These are phyloP conservation scores for Pollenia amentaria DNA, from an alignment of 2,888 invertebrate genomes.

Conservation along the genomic window DNA sequence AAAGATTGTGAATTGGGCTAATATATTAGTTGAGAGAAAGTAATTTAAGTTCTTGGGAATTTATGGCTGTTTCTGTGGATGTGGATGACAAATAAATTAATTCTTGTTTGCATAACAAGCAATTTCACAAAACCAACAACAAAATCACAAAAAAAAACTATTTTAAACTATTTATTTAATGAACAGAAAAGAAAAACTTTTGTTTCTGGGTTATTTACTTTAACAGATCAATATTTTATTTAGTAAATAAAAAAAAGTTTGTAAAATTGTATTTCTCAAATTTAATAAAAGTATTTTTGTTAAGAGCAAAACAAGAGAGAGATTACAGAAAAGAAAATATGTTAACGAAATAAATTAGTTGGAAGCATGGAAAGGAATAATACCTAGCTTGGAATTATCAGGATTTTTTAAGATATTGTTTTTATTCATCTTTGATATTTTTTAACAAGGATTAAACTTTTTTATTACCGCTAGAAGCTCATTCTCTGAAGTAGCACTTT, in stretches of 20 bases:
- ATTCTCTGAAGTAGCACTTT: too few relatives aligned
- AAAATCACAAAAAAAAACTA: not conserved
- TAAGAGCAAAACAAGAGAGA: too few relatives aligned
- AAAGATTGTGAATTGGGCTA: too few relatives aligned
- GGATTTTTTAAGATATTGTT: too few relatives aligned
- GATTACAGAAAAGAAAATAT: too few relatives aligned
- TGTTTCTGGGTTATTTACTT: slow-evolving; percentile 1
- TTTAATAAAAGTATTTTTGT: not conserved
- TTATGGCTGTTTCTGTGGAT: slow-evolving; percentile 3
- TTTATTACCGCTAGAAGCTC: too few relatives aligned
- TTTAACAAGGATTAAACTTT: too few relatives aligned
- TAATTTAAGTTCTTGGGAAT: not conserved
- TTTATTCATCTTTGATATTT: too few relatives aligned
- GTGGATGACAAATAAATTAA: slow-evolving; percentile 45
- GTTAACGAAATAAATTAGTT: too few relatives aligned
- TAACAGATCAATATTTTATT: slow-evolving; percentile 1
- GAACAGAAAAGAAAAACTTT: not conserved
- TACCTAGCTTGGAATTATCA: too few relatives aligned
- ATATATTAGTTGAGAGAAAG: not conserved
- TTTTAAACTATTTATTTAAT: not conserved
- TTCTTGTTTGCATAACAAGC: slow-evolving; percentile 38
- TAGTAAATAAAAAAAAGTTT: not conserved
- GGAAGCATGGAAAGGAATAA: too few relatives aligned
- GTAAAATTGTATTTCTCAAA: not conserved
- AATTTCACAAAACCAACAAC: slow-evolving; percentile 14